These are phyloP conservation scores for Montipora efflorescens DNA, from an alignment of 64 coral and sea anemone species.

Conservation along the genomic window DNA sequence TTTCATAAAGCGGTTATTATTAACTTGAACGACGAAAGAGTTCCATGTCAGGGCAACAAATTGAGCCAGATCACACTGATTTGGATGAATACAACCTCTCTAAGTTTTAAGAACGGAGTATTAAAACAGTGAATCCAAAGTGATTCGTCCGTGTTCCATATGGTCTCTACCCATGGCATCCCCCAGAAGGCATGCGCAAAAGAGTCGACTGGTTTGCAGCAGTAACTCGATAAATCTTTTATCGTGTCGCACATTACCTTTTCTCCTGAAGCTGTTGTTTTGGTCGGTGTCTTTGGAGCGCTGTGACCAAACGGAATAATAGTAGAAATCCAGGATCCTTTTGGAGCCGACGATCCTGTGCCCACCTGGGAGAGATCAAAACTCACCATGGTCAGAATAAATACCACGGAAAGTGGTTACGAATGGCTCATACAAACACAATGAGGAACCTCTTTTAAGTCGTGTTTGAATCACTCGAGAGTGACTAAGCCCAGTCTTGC, in stretches of 20 bases:
- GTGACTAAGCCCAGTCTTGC: no score
- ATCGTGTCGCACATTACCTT: neutral
- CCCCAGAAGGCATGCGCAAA: no score
- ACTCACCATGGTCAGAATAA: neutral
- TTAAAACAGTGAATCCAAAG: no score
- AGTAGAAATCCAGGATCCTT: conserved; percentile 82
- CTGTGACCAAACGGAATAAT: conserved; percentile 76
- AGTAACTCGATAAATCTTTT: neutral
- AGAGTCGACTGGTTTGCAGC: no score
- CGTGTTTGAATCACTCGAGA: no score
- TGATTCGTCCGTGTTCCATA: no score
- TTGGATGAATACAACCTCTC: neutral
- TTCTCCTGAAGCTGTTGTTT: conserved; percentile 11
- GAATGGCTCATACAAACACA: no score
- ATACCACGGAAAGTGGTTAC: no score
- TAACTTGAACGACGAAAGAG: neutral
- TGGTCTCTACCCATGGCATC: no score
- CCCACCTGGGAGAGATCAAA: conserved; percentile 57
- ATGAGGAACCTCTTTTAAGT: no score
- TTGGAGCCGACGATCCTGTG: conserved; percentile 61
- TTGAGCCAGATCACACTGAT: neutral
- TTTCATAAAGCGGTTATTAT: no score
- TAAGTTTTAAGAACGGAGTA: neutral
- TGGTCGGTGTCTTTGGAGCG: conserved; percentile 54
- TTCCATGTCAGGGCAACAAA: neutral